These are phyloP conservation scores for Mus minutoides DNA, from an alignment of 2,797 vertebrate genomes.

Conservation along the genomic window DNA sequence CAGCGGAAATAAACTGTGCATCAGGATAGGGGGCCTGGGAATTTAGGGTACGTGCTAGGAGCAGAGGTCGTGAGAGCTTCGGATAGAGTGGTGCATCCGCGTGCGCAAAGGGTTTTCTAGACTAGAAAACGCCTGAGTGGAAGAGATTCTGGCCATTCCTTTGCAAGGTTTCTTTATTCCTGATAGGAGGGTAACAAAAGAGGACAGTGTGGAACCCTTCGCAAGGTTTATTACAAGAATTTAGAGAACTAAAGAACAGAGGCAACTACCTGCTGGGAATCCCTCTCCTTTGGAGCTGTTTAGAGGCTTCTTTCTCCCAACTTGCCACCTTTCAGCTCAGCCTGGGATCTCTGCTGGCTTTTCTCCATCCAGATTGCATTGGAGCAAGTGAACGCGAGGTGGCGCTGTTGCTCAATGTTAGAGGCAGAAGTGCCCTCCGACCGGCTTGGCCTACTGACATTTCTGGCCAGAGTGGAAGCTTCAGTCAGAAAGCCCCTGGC, in stretches of 20 bases:
- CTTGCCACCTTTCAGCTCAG: constrained; percentile 62
- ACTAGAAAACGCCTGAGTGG: constrained; percentile 19
- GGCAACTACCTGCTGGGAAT: not conserved
- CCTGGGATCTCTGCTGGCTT: constrained; percentile 44
- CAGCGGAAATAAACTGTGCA: constrained; percentile 29
- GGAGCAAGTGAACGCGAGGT: constrained; percentile 83
- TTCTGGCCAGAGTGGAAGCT: constrained; percentile 51
- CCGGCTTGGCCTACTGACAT: constrained; percentile 56
- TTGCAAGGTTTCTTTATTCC: constrained; percentile 30
- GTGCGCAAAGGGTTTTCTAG: not conserved
- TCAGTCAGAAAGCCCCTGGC: constrained; percentile 28
- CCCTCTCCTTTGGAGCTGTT: not conserved
- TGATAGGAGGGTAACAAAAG: constrained; percentile 48
- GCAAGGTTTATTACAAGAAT: constrained; percentile 53
- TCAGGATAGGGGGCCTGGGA: constrained; percentile 57
- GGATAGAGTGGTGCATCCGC: not conserved
- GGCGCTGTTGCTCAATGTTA: constrained; percentile 89
- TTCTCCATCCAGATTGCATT: constrained; percentile 46
- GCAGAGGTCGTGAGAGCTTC: constrained; percentile 11
- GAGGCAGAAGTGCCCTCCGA: constrained; percentile 48
- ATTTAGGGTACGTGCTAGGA: constrained; percentile 11
- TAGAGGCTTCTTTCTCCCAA: constrained; percentile 28
- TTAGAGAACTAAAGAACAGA: constrained; percentile 1
- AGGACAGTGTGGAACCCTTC: constrained; percentile 49
- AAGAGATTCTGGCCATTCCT: not conserved